Percentiles rank a stretch among this genome's conserved stretches.
phyloP scores from a whole-genome alignment of 2,113 vertebrate species.

The Herpailurus yagouaroundi region DNA sequence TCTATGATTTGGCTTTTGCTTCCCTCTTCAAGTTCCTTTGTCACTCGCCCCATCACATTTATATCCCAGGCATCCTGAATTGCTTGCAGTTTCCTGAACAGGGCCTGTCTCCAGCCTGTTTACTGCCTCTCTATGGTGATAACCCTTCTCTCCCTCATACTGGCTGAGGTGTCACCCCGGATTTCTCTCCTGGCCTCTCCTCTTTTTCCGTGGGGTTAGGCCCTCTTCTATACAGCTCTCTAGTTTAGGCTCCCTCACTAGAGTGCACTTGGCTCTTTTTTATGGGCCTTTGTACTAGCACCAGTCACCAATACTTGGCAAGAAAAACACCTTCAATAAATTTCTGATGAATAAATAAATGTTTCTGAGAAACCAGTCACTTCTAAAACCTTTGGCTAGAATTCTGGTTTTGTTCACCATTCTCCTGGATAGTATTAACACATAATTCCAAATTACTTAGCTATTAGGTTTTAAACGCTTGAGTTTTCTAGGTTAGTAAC shows the following conservation, averaged over 20 bases:
- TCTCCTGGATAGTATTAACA: slow-evolving; percentile 10
- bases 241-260: not conserved
- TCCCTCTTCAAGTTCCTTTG: not conserved
- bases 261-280: not conserved
- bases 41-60: not conserved
- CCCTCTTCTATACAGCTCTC: not conserved
- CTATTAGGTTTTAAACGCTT: not conserved
- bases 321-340: not conserved
- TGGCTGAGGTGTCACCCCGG: not conserved
- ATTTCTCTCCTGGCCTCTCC: not conserved
- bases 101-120: not conserved
- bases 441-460: slow-evolving; percentile 36
- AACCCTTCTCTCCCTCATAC: not conserved
- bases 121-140: not conserved
- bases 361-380: not conserved
- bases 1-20: not conserved
- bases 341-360: not conserved
- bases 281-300: not conserved
- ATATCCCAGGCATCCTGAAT: not conserved
- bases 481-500: slow-evolving; percentile 24
- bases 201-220: not conserved
- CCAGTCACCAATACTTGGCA: not conserved
- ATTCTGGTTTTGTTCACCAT: slow-evolving; percentile 20
- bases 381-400: slow-evolving; percentile 5
- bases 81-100: not conserved